Evolutionary conservation across 2,797 vertebrate genomes (phyloP).

Genomic region (Sebastes matsubarae): DNA sequence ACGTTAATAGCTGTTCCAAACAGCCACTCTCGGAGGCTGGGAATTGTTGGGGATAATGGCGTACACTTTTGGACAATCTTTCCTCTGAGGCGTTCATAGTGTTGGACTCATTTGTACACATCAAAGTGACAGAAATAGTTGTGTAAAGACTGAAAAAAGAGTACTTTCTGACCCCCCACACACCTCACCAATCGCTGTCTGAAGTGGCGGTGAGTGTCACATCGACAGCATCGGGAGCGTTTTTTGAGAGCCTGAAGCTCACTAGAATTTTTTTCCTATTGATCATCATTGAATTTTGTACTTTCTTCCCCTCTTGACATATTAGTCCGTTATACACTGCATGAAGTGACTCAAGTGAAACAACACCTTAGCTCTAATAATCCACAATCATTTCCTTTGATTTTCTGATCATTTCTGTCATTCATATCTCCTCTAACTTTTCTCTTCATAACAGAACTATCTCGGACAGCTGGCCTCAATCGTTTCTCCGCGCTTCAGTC

Average conservation of each 20-base stretch:
- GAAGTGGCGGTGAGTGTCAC: not conserved
- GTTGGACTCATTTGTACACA: not conserved
- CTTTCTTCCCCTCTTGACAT: not conserved
- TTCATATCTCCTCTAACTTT: not conserved
- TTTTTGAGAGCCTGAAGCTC: not conserved
- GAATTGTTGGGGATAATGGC: too few relatives aligned
- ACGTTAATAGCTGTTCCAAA: not conserved
- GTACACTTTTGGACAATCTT: too few relatives aligned
- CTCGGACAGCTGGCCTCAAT: slow-evolving; percentile 91
- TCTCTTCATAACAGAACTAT: slow-evolving; percentile 82
- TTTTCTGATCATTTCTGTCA: not conserved
- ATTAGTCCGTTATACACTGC: not conserved
- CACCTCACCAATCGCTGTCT: not conserved
- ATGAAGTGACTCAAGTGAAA: not conserved
- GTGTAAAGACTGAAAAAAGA: not conserved
- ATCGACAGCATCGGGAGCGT: not conserved
- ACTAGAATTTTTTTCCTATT: too few relatives aligned
- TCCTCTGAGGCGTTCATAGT: too few relatives aligned
- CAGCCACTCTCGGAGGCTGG: not conserved
- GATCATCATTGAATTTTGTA: not conserved
- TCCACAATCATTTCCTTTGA: not conserved
- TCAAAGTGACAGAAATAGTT: not conserved
- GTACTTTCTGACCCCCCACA: not conserved
- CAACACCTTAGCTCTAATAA: not conserved
- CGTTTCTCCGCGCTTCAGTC: slow-evolving; percentile 94